Conservation (phyloP, 1,140 invertebrate species). For the Steinernema khuongi region DNA sequence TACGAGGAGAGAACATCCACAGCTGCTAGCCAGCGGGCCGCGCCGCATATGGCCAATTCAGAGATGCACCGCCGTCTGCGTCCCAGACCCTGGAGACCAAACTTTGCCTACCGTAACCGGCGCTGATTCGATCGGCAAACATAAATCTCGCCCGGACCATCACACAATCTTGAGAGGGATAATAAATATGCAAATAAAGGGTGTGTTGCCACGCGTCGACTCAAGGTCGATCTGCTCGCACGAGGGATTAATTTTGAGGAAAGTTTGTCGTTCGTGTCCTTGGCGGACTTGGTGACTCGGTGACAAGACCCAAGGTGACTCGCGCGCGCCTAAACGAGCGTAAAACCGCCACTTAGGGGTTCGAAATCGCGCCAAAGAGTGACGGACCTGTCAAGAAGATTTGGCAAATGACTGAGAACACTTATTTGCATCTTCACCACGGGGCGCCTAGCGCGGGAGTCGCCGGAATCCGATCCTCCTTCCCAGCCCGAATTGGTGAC, state of each 20-base stretch:
- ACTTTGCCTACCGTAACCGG: not conserved
- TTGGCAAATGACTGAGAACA: not conserved
- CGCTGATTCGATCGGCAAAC: not conserved
- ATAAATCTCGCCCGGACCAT: not conserved
- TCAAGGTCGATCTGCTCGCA: not conserved
- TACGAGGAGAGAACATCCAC: conserved; percentile 1
- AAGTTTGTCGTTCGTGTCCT: not conserved
- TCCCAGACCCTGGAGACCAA: not conserved
- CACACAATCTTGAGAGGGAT: conserved; percentile 8
- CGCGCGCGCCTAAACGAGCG: not conserved
- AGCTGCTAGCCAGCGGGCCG: not conserved
- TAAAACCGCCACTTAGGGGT: not conserved
- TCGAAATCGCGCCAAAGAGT: not conserved
- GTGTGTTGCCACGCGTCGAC: not conserved
- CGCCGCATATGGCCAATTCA: not conserved
- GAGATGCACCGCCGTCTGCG: not conserved
- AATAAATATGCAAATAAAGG: conserved; percentile 1
- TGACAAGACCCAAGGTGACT: not conserved
- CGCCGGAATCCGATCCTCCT: too few relatives aligned
- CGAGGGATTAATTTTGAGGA: not conserved
- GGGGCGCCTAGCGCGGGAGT: not conserved
- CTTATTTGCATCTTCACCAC: not conserved
- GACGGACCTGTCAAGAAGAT: not conserved
- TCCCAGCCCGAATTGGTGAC: too few relatives aligned
- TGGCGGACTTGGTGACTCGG: too few relatives aligned